phyloP scores from a whole-genome alignment of 1,140 invertebrate species.

The Tachypleus tridentatus region DNA sequence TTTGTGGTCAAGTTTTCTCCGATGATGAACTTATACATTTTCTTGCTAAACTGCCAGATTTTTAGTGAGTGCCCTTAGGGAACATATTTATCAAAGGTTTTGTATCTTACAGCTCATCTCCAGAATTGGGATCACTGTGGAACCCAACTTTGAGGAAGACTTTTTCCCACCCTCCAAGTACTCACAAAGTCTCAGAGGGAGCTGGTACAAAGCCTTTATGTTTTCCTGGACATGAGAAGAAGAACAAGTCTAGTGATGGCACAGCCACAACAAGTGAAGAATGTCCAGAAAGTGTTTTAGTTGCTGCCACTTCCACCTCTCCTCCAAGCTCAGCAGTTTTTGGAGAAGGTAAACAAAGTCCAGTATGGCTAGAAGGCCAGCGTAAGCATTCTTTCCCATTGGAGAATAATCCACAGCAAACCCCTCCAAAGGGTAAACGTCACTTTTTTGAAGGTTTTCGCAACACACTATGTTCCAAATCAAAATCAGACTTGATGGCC shows the following conservation, averaged over 20 bases:
- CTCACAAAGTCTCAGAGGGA: not conserved
- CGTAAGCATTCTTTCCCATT: not conserved
- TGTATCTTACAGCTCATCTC: not conserved
- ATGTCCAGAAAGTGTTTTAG: not conserved
- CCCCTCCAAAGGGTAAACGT: slow-evolving; percentile 27
- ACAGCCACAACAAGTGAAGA: not conserved
- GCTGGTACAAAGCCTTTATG: too few relatives aligned
- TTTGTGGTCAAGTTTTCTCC: too few relatives aligned
- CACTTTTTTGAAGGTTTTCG: slow-evolving; percentile 45
- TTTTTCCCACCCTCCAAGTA: not conserved
- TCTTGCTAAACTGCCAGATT: too few relatives aligned
- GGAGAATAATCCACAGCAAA: not conserved
- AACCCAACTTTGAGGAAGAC: not conserved
- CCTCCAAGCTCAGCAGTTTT: not conserved
- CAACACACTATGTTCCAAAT: slow-evolving; percentile 39
- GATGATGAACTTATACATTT: too few relatives aligned
- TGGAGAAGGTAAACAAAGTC: not conserved
- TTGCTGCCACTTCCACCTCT: not conserved
- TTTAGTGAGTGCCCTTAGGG: too few relatives aligned
- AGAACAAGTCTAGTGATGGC: too few relatives aligned
- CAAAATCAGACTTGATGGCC: slow-evolving; percentile 20
- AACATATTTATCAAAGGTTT: too few relatives aligned
- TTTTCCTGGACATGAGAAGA: too few relatives aligned
- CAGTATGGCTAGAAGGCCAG: not conserved
- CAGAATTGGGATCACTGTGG: not conserved